Evolutionary conservation across 2,888 invertebrate species (phyloP).

Genomic region (Philopedon plagiatum): DNA sequence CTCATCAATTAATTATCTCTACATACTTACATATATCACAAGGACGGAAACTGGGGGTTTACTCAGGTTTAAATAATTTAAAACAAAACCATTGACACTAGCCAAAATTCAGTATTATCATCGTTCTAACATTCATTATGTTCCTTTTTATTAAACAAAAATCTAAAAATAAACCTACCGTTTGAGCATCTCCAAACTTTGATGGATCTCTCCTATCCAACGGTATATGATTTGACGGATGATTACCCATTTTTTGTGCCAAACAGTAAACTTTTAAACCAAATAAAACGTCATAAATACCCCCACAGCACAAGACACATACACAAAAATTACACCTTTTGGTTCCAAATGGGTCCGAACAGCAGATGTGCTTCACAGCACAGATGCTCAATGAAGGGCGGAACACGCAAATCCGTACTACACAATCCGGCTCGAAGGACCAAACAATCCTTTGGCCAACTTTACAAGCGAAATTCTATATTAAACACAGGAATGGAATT

Average conservation of each 20-base stretch:
- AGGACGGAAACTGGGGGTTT: too few relatives aligned
- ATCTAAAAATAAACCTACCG: too few relatives aligned
- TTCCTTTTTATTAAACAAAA: too few relatives aligned
- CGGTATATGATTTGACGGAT: constrained; percentile 90
- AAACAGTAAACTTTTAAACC: constrained; percentile 38
- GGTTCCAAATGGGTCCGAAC: constrained; percentile 16
- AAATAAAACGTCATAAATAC: constrained; percentile 45
- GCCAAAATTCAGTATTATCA: too few relatives aligned
- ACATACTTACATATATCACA: too few relatives aligned
- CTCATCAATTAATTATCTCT: too few relatives aligned
- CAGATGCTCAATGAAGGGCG: constrained; percentile 48
- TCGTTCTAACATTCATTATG: too few relatives aligned
- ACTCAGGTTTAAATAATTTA: too few relatives aligned
- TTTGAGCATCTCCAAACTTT: constrained; percentile 67
- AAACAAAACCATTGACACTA: too few relatives aligned
- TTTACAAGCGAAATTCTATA: constrained; percentile 14
- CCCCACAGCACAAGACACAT: constrained; percentile 29
- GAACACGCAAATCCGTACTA: constrained; percentile 33
- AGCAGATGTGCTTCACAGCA: constrained; percentile 37
- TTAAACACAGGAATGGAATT: not conserved
- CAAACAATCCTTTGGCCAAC: constrained; percentile 25
- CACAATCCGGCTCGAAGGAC: constrained; percentile 22
- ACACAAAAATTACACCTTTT: constrained; percentile 25
- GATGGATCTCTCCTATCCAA: constrained; percentile 77
- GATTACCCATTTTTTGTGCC: constrained; percentile 50